Evolutionary conservation across 2,113 vertebrate species (phyloP).

Genomic region (rat (Rattus norvegicus)): GRCr8 NC_086020.1:250843001-250843500

Average conservation of each 20-base stretch:
- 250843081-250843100: background rate
- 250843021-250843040: background rate
- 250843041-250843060: background rate
- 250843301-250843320: background rate
- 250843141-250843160: background rate
- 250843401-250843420: background rate
- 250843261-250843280: background rate
- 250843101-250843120: background rate
- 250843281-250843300: background rate
- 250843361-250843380: background rate
- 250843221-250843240: background rate
- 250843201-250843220: background rate
- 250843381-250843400: background rate
- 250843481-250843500: background rate
- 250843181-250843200: background rate
- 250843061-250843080: background rate
- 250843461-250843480: background rate
- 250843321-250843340: background rate
- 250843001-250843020: background rate
- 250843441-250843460: background rate
- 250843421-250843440: background rate
- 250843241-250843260: background rate
- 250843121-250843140: background rate
- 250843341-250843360: background rate
- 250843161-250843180: background rate